Evolutionary conservation across 2,888 invertebrate species (phyloP), one percentile per base, ranked within the genome.

Genomic region (Cordilura impudica): DNA sequence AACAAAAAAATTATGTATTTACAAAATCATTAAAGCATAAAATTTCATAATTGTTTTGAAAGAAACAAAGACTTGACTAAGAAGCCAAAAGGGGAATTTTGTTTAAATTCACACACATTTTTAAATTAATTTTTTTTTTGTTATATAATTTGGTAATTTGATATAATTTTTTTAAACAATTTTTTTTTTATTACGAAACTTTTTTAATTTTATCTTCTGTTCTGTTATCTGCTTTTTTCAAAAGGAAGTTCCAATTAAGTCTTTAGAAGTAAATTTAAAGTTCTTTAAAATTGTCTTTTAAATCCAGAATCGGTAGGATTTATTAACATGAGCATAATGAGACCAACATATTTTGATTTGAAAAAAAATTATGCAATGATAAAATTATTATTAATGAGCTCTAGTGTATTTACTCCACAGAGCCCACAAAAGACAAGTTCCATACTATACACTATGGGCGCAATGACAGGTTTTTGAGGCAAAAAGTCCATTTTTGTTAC

Each of bases 11-110:
- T 18, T 61, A 45, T 63, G 16, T 53, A 43, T 39, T 39, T 39
- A 39, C 10, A 75, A 60, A 78, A 53, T 60, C 65, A 70, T 39
- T 66, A 12, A 70, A 58, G 69, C 78, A 58, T 58, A 70, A 65
- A 77, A 74, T 74, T 78, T 78, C 74, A 78, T 74, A 74, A 78
- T 66, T 39, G 45, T 61, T 49, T 56, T 63, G 8, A n/a, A 21
- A 63, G 10, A 16, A 49, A 61, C 47, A 35, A 66, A 26, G 14
- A 21, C 18, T 43, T 19, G 2, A 16, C 45, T 35, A 51, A 23
- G 14, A 21, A 49, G 16, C 19, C 8, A 60, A 60, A 31, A 43
- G 2, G 26, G 2, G 31, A 58, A 75, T 69, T 69, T 71, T 39
- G 78, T 74, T 31, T 66, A 70, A 47, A 47, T 74, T 78, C 78